Conservation (phyloP, 2,888 invertebrate species). For the Latrodectus elegans region DNA sequence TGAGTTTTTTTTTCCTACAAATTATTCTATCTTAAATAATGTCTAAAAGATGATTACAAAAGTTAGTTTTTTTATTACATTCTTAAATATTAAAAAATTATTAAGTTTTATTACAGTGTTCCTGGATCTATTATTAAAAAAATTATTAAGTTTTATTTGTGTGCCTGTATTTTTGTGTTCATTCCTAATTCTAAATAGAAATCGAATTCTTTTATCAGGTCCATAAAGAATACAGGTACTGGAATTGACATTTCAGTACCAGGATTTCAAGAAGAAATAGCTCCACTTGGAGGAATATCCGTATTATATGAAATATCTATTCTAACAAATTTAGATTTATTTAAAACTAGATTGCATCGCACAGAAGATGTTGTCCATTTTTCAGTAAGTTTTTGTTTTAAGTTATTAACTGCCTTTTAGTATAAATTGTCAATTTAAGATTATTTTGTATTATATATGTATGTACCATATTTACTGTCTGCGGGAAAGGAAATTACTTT, state of each 20-base stretch:
- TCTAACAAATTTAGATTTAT: constrained; percentile 56
- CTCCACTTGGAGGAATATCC: constrained; percentile 61
- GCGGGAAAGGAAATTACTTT: too few species aligned
- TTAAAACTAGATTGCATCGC: constrained; percentile 52
- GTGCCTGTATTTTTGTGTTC: background rate
- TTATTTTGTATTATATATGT: too few species aligned
- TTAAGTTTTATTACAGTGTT: background rate
- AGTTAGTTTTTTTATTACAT: background rate
- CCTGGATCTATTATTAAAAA: background rate
- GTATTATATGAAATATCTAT: constrained; percentile 59
- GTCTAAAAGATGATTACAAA: background rate
- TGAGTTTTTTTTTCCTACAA: too few species aligned
- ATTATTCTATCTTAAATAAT: background rate
- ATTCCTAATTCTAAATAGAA: background rate
- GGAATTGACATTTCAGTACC: constrained; percentile 64
- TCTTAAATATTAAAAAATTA: background rate
- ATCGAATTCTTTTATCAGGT: constrained; percentile 13
- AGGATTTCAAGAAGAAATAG: constrained; percentile 58
- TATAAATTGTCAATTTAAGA: too few species aligned
- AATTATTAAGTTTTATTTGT: background rate
- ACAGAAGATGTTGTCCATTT: constrained; percentile 64
- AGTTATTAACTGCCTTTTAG: background rate
- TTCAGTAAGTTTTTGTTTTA: constrained; percentile 39
- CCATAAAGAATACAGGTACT: constrained; percentile 52
- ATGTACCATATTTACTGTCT: too few species aligned